A percentile compares a stretch with the other conserved stretches of the same genome.
Evolutionary conservation across 2,888 invertebrate genomes (phyloP).

Genomic region (Catonia carolina): DNA sequence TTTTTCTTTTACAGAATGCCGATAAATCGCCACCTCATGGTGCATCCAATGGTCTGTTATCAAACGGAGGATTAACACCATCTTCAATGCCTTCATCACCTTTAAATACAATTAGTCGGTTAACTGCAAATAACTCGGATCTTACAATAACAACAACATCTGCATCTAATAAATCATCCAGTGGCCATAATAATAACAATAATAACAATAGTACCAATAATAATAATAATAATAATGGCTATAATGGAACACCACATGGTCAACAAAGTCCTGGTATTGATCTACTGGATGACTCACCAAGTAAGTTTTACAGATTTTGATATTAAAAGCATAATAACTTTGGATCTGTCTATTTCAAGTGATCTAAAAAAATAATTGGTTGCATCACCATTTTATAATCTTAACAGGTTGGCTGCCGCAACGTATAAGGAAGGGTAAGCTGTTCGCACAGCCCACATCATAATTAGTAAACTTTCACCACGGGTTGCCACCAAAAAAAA

Average conservation of each 20-base stretch:
- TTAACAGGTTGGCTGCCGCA: too few species aligned
- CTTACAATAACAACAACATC: constrained; percentile 71
- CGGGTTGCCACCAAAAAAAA: too few species aligned
- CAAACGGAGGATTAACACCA: constrained; percentile 31
- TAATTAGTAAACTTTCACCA: too few species aligned
- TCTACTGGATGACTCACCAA: constrained; percentile 59
- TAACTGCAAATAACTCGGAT: constrained; percentile 71
- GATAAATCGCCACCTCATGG: constrained; percentile 37
- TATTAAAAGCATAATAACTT: too few species aligned
- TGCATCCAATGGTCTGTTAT: constrained; percentile 45
- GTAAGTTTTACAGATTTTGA: constrained; percentile 51
- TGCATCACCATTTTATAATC: too few species aligned
- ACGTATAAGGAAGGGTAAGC: too few species aligned
- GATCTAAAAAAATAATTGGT: too few species aligned
- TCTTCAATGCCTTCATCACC: constrained; percentile 40
- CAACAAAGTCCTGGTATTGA: constrained; percentile 44
- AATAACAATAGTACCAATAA: constrained; percentile 21
- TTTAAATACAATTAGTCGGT: constrained; percentile 46
- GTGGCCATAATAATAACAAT: constrained; percentile 18
- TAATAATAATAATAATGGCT: constrained; percentile 26
- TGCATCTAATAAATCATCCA: constrained; percentile 30
- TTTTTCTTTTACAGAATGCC: constrained; percentile 25
- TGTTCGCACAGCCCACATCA: too few species aligned
- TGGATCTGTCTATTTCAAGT: too few species aligned
- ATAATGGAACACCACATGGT: constrained; percentile 33